Conservation (phyloP, 2,888 invertebrate genomes). For the Xylocampa areola region DNA sequence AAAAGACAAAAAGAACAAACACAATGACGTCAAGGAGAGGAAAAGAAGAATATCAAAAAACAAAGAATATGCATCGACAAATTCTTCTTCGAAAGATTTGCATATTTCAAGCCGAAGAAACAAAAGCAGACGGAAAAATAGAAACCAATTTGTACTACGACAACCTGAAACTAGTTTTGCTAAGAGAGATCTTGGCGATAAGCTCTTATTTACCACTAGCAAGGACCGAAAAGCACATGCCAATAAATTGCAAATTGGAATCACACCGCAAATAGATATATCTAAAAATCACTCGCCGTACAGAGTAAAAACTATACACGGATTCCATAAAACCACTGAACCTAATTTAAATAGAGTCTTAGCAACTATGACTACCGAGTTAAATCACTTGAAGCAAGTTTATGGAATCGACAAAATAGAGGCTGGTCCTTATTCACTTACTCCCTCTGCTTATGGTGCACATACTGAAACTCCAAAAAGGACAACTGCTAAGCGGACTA, state of each 20-base stretch:
- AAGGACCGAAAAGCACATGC: slow-evolving; percentile 1
- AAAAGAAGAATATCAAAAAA: slow-evolving; percentile 25
- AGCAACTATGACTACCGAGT: slow-evolving; percentile 14
- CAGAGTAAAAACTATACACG: neutral
- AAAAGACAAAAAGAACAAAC: slow-evolving; percentile 44
- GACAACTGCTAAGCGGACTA: too few relatives aligned
- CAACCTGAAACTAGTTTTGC: slow-evolving; percentile 4
- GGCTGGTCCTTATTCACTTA: neutral
- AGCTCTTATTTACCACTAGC: neutral
- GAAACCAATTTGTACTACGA: neutral
- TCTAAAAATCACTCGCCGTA: slow-evolving; percentile 3
- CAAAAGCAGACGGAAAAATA: slow-evolving; percentile 22
- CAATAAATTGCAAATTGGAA: slow-evolving; percentile 18
- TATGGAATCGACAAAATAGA: slow-evolving; percentile 14
- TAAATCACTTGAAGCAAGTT: slow-evolving; percentile 29
- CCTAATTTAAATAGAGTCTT: slow-evolving; percentile 10
- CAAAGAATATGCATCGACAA: neutral
- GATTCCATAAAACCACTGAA: neutral
- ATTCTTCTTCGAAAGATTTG: neutral
- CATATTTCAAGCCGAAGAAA: neutral
- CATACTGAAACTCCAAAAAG: too few relatives aligned
- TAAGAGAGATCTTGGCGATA: slow-evolving; percentile 22
- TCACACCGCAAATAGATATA: slow-evolving; percentile 5
- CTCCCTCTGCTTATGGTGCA: too few relatives aligned
- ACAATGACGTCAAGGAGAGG: slow-evolving; percentile 12